Percentiles rank a stretch among this genome's conserved stretches.
These are phyloP conservation scores for Hydrozoanthus tunicans DNA, from an alignment of 64 coral and sea anemone genomes.

Conservation along the genomic window DNA sequence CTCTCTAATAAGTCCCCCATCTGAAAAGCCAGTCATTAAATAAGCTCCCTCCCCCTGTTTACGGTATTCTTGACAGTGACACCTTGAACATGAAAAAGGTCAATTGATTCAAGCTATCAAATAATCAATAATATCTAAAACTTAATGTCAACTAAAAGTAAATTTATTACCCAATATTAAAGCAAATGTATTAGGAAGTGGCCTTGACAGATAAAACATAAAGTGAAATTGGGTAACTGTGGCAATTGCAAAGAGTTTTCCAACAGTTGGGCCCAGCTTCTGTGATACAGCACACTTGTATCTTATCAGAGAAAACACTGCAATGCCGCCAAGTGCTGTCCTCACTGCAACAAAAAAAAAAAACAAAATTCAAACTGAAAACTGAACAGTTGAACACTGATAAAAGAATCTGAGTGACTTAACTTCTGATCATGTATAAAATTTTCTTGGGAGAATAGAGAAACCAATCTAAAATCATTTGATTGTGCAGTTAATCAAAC, in stretches of 20 bases:
- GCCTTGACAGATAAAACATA: constrained; percentile 91
- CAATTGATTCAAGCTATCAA: no score
- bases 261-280: constrained; percentile 82
- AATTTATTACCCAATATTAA: constrained; percentile 73
- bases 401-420: no score
- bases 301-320: constrained; percentile 60
- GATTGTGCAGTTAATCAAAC: no score
- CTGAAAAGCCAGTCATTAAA: not conserved
- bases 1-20: no score
- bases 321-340: constrained; percentile 67
- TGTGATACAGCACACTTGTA: constrained; percentile 71
- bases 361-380: not conserved
- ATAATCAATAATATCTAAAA: no score
- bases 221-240: constrained; percentile 93
- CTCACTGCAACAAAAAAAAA: constrained; percentile 69
- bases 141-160: no score
- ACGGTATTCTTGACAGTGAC: no score
- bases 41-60: not conserved
- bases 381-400: not conserved
- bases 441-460: no score
- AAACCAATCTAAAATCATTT: no score
- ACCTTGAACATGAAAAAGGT: no score
- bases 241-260: constrained; percentile 56
- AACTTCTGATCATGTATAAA: no score
- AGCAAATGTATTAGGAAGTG: constrained; percentile 97